A percentile compares a stretch with the other conserved stretches of the same genome.
Evolutionary conservation across 2,888 invertebrate species (phyloP).

Genomic region (Bembecia ichneumoniformis): DNA sequence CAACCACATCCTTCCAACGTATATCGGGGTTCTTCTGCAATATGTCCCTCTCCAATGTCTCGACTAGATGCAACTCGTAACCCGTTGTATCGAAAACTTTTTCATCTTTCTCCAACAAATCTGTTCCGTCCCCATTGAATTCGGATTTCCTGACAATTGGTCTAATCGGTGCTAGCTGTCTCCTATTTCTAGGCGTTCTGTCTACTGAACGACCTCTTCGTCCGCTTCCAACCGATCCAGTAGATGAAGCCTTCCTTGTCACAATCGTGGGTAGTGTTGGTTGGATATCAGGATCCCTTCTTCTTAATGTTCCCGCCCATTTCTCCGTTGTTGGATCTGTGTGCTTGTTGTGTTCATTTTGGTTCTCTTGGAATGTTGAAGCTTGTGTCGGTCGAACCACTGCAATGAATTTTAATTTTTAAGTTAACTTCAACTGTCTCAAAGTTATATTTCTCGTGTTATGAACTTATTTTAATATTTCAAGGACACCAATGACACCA

Average conservation of each 20-base stretch:
- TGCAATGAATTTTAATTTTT: constrained; percentile 22
- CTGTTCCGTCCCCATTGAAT: constrained; percentile 42
- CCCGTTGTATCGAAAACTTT: constrained; percentile 78
- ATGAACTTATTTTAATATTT: too few relatives aligned
- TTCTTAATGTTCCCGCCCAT: constrained; percentile 78
- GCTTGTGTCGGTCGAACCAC: constrained; percentile 55
- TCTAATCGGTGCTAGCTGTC: constrained; percentile 48
- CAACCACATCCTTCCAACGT: constrained; percentile 85
- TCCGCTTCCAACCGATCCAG: constrained; percentile 50
- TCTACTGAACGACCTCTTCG: constrained; percentile 62
- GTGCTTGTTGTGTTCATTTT: constrained; percentile 42
- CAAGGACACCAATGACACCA: too few relatives aligned
- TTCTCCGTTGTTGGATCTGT: constrained; percentile 71
- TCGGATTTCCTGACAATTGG: constrained; percentile 42
- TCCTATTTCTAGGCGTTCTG: constrained; percentile 35
- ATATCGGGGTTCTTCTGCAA: constrained; percentile 85
- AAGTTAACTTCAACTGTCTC: neutral
- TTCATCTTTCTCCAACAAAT: constrained; percentile 51
- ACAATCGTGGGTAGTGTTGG: constrained; percentile 76
- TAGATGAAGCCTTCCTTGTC: constrained; percentile 62
- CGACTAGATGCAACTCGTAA: constrained; percentile 83
- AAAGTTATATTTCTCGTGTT: neutral
- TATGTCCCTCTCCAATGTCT: constrained; percentile 88
- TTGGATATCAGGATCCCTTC: constrained; percentile 76
- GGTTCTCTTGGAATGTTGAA: constrained; percentile 28